Evolutionary conservation across 2,113 vertebrate genomes (phyloP).

Genomic region (Herpetotheres cachinnans): DNA sequence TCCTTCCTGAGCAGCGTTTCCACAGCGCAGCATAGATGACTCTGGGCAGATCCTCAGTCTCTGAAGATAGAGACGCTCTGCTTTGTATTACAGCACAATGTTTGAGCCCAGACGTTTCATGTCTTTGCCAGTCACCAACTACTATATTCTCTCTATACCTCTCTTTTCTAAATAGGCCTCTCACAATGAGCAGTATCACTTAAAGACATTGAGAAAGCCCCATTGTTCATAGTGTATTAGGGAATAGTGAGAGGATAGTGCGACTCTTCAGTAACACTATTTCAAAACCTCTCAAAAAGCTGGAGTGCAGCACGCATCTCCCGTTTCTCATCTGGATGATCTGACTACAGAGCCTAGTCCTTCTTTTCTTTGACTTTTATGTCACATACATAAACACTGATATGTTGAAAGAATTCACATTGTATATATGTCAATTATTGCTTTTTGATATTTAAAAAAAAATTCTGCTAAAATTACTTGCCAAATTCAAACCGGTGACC

Average conservation of each 20-base stretch:
- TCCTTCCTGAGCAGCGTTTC: background rate
- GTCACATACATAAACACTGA: background rate
- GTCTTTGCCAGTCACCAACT: background rate
- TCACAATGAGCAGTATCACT: background rate
- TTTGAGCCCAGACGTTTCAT: background rate
- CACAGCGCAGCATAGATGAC: background rate
- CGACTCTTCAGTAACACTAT: background rate
- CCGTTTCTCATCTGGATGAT: background rate
- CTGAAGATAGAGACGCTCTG: background rate
- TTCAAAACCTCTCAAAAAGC: background rate
- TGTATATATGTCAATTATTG: background rate
- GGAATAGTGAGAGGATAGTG: background rate
- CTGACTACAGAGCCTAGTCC: background rate
- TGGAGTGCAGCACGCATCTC: background rate
- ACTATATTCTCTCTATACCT: background rate
- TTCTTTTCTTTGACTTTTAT: background rate
- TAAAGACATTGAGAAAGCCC: background rate
- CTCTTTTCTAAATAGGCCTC: background rate
- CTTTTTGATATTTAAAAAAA: background rate
- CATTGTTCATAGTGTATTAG: background rate
- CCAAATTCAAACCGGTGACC: background rate
- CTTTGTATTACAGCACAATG: background rate
- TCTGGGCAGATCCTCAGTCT: background rate
- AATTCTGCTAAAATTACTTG: background rate
- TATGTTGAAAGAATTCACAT: background rate